phyloP scores from a whole-genome alignment of 2,797 vertebrate species.

The Callimico goeldii region DNA sequence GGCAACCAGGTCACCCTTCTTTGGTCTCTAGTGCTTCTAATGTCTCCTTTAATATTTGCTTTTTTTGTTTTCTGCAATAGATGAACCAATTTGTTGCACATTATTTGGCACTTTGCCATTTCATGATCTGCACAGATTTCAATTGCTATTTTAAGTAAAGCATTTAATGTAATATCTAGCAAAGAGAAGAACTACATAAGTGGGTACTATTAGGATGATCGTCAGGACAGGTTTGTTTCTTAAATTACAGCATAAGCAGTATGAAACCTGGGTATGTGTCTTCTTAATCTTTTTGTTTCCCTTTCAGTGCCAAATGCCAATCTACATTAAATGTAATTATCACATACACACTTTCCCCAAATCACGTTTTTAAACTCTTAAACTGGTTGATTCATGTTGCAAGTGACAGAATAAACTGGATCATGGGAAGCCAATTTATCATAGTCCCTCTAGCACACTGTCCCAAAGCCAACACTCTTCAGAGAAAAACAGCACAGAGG shows the following conservation, averaged over 20 bases:
- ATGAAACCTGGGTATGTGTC: background rate
- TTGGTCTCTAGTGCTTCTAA: background rate
- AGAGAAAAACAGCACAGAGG: background rate
- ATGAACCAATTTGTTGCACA: background rate
- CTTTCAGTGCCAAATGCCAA: background rate
- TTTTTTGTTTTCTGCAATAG: background rate
- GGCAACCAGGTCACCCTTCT: constrained; percentile 20
- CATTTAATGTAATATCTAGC: background rate
- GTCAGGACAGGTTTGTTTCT: background rate
- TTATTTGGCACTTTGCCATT: background rate
- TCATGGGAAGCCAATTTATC: constrained; percentile 28
- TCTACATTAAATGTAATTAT: background rate
- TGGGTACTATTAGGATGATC: background rate
- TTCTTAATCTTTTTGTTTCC: constrained; percentile 27
- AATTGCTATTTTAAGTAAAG: constrained; percentile 40
- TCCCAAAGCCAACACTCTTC: background rate
- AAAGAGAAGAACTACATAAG: background rate
- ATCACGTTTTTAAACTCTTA: constrained; percentile 18
- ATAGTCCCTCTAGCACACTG: background rate
- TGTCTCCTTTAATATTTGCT: background rate
- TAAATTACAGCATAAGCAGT: background rate
- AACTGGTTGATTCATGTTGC: background rate
- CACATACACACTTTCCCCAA: background rate
- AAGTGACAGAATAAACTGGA: background rate
- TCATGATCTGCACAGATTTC: constrained; percentile 28